phyloP scores from a whole-genome alignment of 2,797 vertebrate species.

The Valencia hispanica region DNA sequence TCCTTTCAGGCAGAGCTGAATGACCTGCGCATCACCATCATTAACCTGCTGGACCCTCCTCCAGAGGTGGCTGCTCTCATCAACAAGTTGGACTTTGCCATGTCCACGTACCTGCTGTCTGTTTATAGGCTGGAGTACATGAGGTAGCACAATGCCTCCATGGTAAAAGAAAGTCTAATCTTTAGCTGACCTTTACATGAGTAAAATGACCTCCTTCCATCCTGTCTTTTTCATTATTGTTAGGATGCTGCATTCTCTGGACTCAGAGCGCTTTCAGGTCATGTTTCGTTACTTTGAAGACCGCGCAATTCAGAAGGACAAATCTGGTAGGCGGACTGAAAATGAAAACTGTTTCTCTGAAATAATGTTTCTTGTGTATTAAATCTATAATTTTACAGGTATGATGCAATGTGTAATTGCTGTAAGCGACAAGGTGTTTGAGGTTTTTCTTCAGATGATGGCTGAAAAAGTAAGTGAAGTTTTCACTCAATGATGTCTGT shows the following conservation, averaged over 20 bases:
- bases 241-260: constrained; percentile 91
- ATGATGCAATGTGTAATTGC: constrained; percentile 99
- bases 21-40: constrained; percentile 92
- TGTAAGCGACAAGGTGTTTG: constrained; percentile 97
- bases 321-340: constrained; percentile 83
- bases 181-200: background rate
- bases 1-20: constrained; percentile 88
- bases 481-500: background rate
- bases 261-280: constrained; percentile 93
- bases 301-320: constrained; percentile 97
- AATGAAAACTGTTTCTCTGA: background rate
- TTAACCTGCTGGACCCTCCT: constrained; percentile 91
- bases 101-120: constrained; percentile 96
- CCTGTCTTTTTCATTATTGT: background rate
- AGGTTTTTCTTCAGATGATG: constrained; percentile 98
- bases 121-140: constrained; percentile 97
- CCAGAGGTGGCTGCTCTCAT: constrained; percentile 92
- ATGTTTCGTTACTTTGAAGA: constrained; percentile 97
- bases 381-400: constrained; percentile 72
- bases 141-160: constrained; percentile 67
- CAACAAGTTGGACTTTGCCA: constrained; percentile 96
- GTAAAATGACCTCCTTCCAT: background rate
- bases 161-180: background rate
- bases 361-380: background rate
- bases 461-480: constrained; percentile 84